Conservation (phyloP, 2,888 invertebrate genomes). For the Dasysyrphus tricinctus region DNA sequence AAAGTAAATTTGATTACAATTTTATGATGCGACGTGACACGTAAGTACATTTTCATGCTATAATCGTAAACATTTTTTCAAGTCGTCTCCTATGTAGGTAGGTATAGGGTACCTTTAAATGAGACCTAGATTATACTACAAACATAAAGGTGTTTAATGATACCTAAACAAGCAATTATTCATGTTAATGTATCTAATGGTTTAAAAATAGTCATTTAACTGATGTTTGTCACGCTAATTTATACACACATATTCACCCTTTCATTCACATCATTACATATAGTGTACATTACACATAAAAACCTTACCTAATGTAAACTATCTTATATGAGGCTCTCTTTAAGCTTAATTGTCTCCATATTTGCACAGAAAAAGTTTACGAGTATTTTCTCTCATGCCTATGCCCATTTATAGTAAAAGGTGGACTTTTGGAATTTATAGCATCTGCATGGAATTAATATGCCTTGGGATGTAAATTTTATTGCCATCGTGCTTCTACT, state of each 20-base stretch:
- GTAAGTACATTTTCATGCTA: neutral
- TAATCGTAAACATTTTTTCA: slow-evolving; percentile 2
- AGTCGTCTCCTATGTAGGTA: neutral
- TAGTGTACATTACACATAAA: too few species aligned
- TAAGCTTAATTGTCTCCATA: slow-evolving; percentile 50
- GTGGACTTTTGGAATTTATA: slow-evolving; percentile 59
- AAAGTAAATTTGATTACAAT: neutral
- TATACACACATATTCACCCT: slow-evolving; percentile 36
- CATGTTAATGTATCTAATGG: slow-evolving; percentile 25
- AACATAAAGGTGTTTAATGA: slow-evolving; percentile 30
- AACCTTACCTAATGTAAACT: neutral
- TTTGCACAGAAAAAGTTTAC: slow-evolving; percentile 29
- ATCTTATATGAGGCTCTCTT: slow-evolving; percentile 6
- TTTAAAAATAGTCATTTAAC: slow-evolving; percentile 23
- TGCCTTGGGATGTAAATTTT: slow-evolving; percentile 37
- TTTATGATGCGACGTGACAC: neutral
- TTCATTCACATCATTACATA: neutral
- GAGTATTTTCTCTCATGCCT: neutral
- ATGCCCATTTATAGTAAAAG: slow-evolving; percentile 23
- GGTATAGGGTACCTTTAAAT: neutral
- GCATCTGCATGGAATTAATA: slow-evolving; percentile 69
- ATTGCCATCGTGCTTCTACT: neutral
- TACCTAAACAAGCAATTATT: slow-evolving; percentile 42
- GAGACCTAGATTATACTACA: slow-evolving; percentile 11
- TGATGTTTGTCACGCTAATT: slow-evolving; percentile 54